Percentiles rank a stretch among this genome's conserved stretches.
These are phyloP conservation scores for Bradypodion pumilum DNA, from an alignment of 2,797 vertebrate genomes.

Conservation along the genomic window DNA sequence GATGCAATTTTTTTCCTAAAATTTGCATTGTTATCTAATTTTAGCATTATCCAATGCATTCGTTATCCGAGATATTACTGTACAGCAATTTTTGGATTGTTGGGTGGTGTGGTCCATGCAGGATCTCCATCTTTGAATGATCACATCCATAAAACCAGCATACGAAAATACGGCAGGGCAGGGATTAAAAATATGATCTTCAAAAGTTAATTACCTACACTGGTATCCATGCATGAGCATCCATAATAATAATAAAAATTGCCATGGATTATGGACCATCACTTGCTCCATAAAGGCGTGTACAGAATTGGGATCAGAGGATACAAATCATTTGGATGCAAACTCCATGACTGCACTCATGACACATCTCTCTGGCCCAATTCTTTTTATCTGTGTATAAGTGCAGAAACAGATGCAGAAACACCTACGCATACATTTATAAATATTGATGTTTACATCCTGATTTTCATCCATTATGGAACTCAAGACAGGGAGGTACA, in stretches of 20 bases:
- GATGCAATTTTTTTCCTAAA: no score
- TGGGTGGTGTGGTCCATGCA: no score
- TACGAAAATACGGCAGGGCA: neutral
- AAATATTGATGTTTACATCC: neutral
- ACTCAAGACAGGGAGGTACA: neutral
- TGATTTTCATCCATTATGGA: neutral
- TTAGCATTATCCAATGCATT: no score
- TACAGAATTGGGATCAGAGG: neutral
- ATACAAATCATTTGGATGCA: neutral
- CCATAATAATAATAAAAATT: neutral
- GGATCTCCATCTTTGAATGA: no score
- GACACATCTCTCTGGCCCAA: neutral
- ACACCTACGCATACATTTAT: neutral
- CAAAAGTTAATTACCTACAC: neutral
- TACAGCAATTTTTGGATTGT: no score
- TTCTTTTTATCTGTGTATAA: neutral
- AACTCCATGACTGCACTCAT: neutral
- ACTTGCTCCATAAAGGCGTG: neutral
- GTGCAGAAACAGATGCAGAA: no score
- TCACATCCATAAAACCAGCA: neutral
- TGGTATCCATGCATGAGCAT: neutral
- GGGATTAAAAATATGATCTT: neutral
- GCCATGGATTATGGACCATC: neutral
- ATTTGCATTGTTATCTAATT: no score
- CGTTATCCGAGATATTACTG: no score